Evolutionary conservation across 2,797 vertebrate genomes (phyloP).

Genomic region (Mus spretus): DNA sequence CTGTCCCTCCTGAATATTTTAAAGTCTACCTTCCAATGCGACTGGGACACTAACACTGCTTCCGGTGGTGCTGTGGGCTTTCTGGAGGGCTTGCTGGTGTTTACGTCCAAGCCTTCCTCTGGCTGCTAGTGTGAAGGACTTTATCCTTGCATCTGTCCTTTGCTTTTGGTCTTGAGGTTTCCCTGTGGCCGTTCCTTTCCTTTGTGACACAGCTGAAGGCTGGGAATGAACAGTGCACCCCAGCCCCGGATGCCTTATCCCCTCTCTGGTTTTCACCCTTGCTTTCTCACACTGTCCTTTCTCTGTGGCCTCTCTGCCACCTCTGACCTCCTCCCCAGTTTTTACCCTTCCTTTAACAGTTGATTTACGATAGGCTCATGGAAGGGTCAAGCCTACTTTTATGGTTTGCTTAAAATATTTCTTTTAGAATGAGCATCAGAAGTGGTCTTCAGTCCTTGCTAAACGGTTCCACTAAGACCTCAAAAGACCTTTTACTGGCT

Average conservation of each 20-base stretch:
- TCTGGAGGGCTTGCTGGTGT: background rate
- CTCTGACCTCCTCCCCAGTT: constrained; percentile 91
- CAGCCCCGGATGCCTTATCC: constrained; percentile 50
- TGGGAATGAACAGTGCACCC: constrained; percentile 32
- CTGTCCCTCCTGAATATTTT: background rate
- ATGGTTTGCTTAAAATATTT: constrained; percentile 92
- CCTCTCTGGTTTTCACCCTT: constrained; percentile 73
- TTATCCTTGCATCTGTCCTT: background rate
- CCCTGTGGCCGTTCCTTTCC: background rate
- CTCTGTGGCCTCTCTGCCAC: constrained; percentile 90
- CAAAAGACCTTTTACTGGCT: constrained; percentile 87
- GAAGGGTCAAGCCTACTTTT: constrained; percentile 91
- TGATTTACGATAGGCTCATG: constrained; percentile 91
- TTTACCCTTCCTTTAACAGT: constrained; percentile 91
- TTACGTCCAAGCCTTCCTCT: background rate
- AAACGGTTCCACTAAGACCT: constrained; percentile 88
- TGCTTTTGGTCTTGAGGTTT: constrained; percentile 29
- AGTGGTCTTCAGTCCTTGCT: constrained; percentile 89
- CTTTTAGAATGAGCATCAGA: constrained; percentile 90
- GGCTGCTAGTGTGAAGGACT: background rate
- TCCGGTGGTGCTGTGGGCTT: background rate
- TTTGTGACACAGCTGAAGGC: background rate
- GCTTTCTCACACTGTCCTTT: constrained; percentile 90
- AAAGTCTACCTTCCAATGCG: background rate
- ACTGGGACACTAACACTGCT: background rate